Evolutionary conservation across 1,140 invertebrate species (phyloP).

Genomic region (Lanistes nyassanus): DNA sequence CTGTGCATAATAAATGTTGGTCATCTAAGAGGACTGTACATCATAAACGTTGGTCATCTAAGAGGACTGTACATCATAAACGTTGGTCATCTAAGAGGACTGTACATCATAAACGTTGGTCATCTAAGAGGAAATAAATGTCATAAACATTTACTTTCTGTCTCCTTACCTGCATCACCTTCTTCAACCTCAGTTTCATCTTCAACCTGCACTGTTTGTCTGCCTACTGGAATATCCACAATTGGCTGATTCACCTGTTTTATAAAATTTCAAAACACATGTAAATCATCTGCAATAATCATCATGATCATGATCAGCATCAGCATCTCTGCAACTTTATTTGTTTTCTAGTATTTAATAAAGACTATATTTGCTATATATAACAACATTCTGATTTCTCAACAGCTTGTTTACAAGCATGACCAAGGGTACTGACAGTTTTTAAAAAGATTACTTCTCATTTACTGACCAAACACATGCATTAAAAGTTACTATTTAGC

Average conservation of each 20-base stretch:
- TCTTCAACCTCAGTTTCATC: slow-evolving; percentile 6
- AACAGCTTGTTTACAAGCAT: no score
- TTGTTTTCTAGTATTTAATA: no score
- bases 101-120: background rate
- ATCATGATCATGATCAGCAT: background rate
- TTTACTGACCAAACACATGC: no score
- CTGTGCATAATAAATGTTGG: background rate
- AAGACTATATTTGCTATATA: no score
- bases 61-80: background rate
- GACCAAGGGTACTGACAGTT: no score
- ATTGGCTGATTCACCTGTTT: background rate
- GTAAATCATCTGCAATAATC: no score
- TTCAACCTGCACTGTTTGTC: background rate
- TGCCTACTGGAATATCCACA: background rate
- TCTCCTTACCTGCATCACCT: background rate
- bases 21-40: background rate
- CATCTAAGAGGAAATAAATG: background rate
- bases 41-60: background rate
- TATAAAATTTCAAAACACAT: background rate
- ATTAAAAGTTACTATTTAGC: no score
- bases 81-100: background rate
- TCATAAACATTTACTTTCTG: background rate
- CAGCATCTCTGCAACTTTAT: slow-evolving; percentile 5
- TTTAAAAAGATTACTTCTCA: no score
- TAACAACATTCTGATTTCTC: no score